phyloP scores from a whole-genome alignment of 2,888 invertebrate species.

The Tineola bisselliella region DNA sequence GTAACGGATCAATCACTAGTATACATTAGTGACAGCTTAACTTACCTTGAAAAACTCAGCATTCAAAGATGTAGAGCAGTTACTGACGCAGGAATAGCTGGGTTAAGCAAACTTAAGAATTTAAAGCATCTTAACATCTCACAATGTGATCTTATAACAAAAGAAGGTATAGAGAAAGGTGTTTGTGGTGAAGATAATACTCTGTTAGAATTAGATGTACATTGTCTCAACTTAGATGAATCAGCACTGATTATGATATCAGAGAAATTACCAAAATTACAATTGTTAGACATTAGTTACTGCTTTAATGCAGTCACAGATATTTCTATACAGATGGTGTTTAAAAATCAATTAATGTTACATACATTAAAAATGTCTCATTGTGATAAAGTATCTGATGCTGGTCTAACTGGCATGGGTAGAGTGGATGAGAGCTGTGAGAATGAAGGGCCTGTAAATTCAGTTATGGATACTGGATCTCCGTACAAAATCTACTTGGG shows the following conservation, averaged over 20 bases:
- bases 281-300: constrained; percentile 71
- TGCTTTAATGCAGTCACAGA: constrained; percentile 79
- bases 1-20: constrained; percentile 72
- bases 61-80: constrained; percentile 72
- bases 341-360: constrained; percentile 69
- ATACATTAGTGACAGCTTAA: constrained; percentile 67
- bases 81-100: constrained; percentile 68
- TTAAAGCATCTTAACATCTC: constrained; percentile 73
- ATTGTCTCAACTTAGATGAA: constrained; percentile 71
- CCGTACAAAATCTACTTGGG: constrained; percentile 66
- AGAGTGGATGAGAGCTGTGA: constrained; percentile 41
- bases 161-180: constrained; percentile 70
- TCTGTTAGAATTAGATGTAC: constrained; percentile 65
- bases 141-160: constrained; percentile 72
- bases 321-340: constrained; percentile 72
- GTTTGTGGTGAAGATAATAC: constrained; percentile 54
- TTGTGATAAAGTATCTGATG: constrained; percentile 75
- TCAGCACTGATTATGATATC: constrained; percentile 70
- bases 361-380: constrained; percentile 71
- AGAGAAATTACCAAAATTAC: constrained; percentile 65
- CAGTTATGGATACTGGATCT: constrained; percentile 29
- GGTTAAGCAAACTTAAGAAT: constrained; percentile 62
- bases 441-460: constrained; percentile 35
- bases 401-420: constrained; percentile 75
- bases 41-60: constrained; percentile 68